These are phyloP conservation scores for Monoplex corrugatus DNA, from an alignment of 2,888 invertebrate species.

Conservation along the genomic window DNA sequence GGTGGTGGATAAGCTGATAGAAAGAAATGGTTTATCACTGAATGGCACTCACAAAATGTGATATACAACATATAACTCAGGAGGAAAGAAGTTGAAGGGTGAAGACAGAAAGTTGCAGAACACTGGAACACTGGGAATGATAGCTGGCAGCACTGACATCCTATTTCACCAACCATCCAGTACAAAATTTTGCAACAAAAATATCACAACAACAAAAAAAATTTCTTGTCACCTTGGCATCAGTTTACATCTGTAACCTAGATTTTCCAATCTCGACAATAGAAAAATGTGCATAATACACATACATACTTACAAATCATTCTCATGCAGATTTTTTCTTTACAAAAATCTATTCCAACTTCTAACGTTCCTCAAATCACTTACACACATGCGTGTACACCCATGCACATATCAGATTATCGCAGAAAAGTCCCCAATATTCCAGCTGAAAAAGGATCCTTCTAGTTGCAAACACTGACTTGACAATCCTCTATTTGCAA, in stretches of 20 bases:
- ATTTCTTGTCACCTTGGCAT: too few species aligned
- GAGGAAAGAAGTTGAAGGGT: neutral
- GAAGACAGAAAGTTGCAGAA: neutral
- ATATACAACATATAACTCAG: neutral
- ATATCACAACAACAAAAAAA: neutral
- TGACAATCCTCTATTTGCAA: too few species aligned
- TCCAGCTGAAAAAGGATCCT: neutral
- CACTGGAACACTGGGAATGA: constrained; percentile 18
- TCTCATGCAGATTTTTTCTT: neutral
- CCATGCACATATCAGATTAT: neutral
- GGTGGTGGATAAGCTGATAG: too few species aligned
- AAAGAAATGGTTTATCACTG: too few species aligned
- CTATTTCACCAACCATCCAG: neutral
- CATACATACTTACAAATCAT: neutral
- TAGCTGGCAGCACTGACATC: neutral
- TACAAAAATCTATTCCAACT: neutral
- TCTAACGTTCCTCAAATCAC: neutral
- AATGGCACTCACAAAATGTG: constrained; percentile 12
- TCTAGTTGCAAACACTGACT: too few species aligned
- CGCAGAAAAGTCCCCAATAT: neutral
- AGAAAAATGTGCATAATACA: neutral
- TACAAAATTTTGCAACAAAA: neutral
- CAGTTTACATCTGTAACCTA: neutral
- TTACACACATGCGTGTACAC: neutral
- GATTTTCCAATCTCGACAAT: neutral